These are phyloP conservation scores for Agelas oroides DNA, from an alignment of 37 sponge, comb jelly and placozoan species.

Conservation along the genomic window DNA sequence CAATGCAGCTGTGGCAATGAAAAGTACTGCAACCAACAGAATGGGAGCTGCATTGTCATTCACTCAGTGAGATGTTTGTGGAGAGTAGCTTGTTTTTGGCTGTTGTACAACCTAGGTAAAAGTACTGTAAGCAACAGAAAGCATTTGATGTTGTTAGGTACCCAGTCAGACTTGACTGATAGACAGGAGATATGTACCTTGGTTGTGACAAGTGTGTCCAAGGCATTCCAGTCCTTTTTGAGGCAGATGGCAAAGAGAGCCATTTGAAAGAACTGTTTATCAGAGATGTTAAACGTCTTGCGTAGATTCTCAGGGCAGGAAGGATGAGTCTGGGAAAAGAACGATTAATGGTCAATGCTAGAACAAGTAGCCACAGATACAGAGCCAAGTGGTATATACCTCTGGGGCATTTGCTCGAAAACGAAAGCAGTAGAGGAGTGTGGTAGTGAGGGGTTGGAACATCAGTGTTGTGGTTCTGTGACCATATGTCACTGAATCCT, in stretches of 20 bases:
- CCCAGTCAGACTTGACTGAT: no score
- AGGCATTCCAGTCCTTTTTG: conserved; percentile 27
- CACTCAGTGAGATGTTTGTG: no score
- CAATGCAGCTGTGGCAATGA: no score
- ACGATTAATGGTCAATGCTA: not conserved
- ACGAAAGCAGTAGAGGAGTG: conserved; percentile 58
- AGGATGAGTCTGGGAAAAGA: conserved; percentile 11
- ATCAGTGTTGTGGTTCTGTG: not conserved
- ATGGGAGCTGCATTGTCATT: no score
- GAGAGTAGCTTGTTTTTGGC: no score
- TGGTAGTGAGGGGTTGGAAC: conserved; percentile 55
- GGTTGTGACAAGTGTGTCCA: conserved; percentile 62
- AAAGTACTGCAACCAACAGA: no score
- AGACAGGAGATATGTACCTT: no score
- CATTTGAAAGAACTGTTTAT: conserved; percentile 63
- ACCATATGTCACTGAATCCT: conserved; percentile 30
- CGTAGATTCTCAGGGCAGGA: conserved; percentile 40
- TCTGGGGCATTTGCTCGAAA: conserved; percentile 15
- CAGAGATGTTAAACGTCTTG: conserved; percentile 51
- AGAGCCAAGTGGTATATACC: no score
- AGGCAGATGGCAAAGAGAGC: conserved; percentile 33
- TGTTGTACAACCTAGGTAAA: no score
- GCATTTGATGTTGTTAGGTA: no score
- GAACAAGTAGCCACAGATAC: no score
- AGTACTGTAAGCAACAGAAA: no score